Base-by-base conservation (phyloP, 2,113 vertebrate species). In the Pedetes capensis region DNA sequence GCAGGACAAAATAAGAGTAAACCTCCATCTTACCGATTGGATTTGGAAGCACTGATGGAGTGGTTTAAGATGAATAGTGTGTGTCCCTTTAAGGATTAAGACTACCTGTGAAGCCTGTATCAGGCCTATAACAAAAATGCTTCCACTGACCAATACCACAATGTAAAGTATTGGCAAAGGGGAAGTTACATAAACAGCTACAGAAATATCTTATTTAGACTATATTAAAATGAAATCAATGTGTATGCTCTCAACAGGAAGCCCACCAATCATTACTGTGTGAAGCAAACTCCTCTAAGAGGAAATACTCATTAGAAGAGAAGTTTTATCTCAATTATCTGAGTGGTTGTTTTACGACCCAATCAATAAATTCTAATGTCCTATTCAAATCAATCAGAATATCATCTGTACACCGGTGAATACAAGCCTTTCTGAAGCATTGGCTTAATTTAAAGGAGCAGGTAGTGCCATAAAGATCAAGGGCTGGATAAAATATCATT, bases 351-450 rank as follows among this genome's bases (percentile, higher is more conserved):
- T 96, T 80, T 79, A 96, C 51, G 34, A 74, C 4, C 32, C 23
- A 42, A 42, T 82, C 78, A 66, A 91, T 96, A 93, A 71, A 80
- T 80, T 95, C 44, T 47, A 85, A 69, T 86, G 1, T 63, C 29
- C 34, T 18, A 37, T 61, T 61, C 39, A 75, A 76, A 87, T 89
- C 55, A 93, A 74, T 85, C 25, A 83, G 94, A 85, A 76, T 42
- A 69, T 7, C 49, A 74, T 87, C 55, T 69, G 11, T 8, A 3
- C 3, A 25, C 32, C 27, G 39, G 17, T 74, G 25, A 66, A 74
- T 42, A 18, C 4, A 14, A 37, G 27, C 8, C 34, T 78, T 88
- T 84, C 34, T 94, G 27, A 63, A 2, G 29, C 34, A 44, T 44
- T 92, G 49, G 37, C 32, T 72, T 94, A 68, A 81, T n/a, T n/a